These are phyloP conservation scores for Fistularia tabacaria DNA, from an alignment of 2,797 vertebrate species.

Conservation along the genomic window DNA sequence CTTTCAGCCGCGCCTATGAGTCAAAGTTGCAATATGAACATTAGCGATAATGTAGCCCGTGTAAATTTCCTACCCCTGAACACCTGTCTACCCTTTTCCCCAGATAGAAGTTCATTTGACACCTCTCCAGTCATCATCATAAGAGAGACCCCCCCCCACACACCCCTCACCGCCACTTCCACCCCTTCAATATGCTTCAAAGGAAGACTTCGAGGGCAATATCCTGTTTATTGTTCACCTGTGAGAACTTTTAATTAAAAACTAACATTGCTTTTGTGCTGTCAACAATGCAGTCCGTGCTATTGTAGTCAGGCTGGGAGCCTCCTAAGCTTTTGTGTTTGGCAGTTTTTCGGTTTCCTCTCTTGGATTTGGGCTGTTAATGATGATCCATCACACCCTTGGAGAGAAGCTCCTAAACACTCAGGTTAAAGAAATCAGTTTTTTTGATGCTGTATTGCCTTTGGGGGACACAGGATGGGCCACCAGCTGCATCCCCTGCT, in stretches of 20 bases:
- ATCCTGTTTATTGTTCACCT: slow-evolving; percentile 60
- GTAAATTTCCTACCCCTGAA: slow-evolving; percentile 17
- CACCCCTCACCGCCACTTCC: background rate
- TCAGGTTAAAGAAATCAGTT: too few species aligned
- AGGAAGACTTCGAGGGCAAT: slow-evolving; percentile 47
- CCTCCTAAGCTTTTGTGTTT: slow-evolving; percentile 37
- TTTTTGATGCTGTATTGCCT: too few species aligned
- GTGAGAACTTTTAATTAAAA: slow-evolving; percentile 62
- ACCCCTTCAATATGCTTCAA: slow-evolving; percentile 16
- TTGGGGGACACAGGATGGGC: too few species aligned
- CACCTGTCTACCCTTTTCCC: slow-evolving; percentile 40
- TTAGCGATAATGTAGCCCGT: slow-evolving; percentile 17
- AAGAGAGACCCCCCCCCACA: background rate
- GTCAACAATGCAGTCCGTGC: slow-evolving; percentile 37
- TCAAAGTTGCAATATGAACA: slow-evolving; percentile 34
- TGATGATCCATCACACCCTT: slow-evolving; percentile 20
- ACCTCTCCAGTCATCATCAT: slow-evolving; percentile 14
- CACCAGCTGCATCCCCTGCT: too few species aligned
- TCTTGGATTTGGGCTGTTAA: slow-evolving; percentile 45
- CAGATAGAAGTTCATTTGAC: slow-evolving; percentile 34
- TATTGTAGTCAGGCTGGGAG: slow-evolving; percentile 31
- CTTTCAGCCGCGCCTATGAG: slow-evolving; percentile 30
- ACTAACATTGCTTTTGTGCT: slow-evolving; percentile 51
- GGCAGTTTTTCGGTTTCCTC: slow-evolving; percentile 5
- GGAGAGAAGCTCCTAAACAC: slow-evolving; percentile 6